Evolutionary conservation across 1,140 invertebrate genomes (phyloP), one percentile per base, ranked within the genome.

Genomic region (Eupristina koningsbergeri): DNA sequence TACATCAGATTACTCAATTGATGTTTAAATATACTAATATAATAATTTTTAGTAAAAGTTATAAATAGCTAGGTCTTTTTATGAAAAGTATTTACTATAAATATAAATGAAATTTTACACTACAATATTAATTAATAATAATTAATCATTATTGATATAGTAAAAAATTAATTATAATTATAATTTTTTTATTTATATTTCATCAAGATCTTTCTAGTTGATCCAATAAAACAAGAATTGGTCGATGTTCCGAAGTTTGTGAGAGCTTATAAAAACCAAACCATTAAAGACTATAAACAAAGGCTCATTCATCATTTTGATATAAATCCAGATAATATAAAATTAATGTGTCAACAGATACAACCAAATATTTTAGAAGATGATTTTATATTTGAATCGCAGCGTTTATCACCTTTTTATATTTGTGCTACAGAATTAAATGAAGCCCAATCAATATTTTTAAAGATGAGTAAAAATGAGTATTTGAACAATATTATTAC

Each of bases 231-330:
- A 47, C 86, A 89, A 74, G 94, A 95, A 88, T 93, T 95, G 81
- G 93, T 96, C 75, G 93, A 94, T 81, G 94, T 94, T 67, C 94
- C 95, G 71, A 91, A 94, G 84, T 93, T 92, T 87, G 91, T 96
- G 29, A 92, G 95, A 81, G 94, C 94, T 50, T 93, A 93, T 87
- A 90, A 93, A 64, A 91, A 90, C 47, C 93, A 95, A 86, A 94
- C 94, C 41, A 93, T 95, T 31, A 89, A 88, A 77, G 94, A 94
- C 39, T 94, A 96, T 63, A 95, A 95, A 87, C 89, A 93, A 84
- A 91, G 93, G 67, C 89, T 95, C 74, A 92, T 91, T 34, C 89
- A 93, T 88, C 87, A 92, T 15, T 87, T 95, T 63, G 89, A 90
- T 81, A 86, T 93, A 67, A 89, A 93, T 85, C 87, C 89, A n/a